Evolutionary conservation across 2,797 vertebrate genomes (phyloP).

Genomic region (Myiothlypis coronata): DNA sequence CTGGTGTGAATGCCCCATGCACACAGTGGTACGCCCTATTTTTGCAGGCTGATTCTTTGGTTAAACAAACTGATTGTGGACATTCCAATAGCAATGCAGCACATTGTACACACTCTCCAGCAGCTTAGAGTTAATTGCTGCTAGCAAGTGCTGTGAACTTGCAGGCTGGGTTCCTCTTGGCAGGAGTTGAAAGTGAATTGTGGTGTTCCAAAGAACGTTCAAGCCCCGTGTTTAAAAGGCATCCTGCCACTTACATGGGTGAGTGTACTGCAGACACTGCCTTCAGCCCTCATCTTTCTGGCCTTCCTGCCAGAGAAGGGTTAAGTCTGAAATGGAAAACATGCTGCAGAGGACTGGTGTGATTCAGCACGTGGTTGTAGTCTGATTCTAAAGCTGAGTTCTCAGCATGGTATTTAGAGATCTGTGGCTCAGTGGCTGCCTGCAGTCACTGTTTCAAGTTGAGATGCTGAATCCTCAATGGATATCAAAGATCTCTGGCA

Average conservation of each 20-base stretch:
- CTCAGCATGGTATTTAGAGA: background rate
- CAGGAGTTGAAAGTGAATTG: constrained; percentile 25
- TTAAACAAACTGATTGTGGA: background rate
- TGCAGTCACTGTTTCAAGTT: background rate
- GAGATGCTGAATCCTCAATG: background rate
- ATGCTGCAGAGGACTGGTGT: background rate
- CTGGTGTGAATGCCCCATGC: background rate
- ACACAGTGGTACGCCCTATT: background rate
- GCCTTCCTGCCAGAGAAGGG: background rate
- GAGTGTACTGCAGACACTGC: background rate
- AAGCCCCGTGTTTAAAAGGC: background rate
- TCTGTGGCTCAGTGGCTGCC: background rate
- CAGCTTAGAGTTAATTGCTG: constrained; percentile 4
- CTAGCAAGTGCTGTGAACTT: constrained; percentile 15
- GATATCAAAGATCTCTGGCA: background rate
- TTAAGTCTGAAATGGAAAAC: constrained; percentile 19
- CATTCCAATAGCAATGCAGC: background rate
- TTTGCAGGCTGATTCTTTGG: background rate
- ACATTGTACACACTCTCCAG: background rate
- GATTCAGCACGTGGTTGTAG: constrained; percentile 25
- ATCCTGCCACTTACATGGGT: background rate
- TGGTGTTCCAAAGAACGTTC: background rate
- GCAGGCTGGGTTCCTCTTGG: background rate
- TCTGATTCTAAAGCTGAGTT: constrained; percentile 6
- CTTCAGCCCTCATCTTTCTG: background rate